Conservation (phyloP, 2,113 vertebrate species). For the Pterocles orientalis region DNA sequence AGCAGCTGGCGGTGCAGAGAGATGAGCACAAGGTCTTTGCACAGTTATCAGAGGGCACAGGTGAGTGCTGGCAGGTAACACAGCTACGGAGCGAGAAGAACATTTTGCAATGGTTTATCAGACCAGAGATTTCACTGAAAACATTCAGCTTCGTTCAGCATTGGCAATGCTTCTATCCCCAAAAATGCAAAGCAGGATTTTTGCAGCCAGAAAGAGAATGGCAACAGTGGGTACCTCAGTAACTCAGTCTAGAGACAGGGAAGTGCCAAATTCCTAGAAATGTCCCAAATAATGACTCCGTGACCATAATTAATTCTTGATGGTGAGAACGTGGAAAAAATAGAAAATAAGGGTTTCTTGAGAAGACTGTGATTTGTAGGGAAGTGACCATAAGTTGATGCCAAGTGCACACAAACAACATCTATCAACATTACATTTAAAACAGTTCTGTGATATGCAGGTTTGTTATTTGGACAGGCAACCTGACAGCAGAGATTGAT, state of each 20-base stretch:
- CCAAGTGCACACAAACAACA: constrained; percentile 57
- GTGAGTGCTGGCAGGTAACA: neutral
- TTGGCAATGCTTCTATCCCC: neutral
- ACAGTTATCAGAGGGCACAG: accelerated
- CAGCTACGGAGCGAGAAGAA: neutral
- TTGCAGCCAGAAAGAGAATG: neutral
- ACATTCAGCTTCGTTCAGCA: neutral
- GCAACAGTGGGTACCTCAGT: neutral
- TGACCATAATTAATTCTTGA: neutral
- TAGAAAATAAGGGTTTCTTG: neutral
- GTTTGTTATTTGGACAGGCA: constrained; percentile 56
- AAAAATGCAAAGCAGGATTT: neutral
- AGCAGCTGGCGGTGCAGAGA: accelerated
- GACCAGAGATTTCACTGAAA: neutral
- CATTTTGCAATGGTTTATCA: neutral
- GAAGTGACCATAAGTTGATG: constrained; percentile 36
- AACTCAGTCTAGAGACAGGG: neutral
- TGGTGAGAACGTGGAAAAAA: neutral
- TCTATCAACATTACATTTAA: constrained; percentile 72
- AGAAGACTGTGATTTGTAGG: neutral
- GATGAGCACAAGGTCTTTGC: neutral
- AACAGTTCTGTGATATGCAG: constrained; percentile 63
- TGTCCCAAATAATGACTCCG: neutral
- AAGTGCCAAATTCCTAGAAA: neutral
- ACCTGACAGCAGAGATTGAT: constrained; percentile 69